Base-by-base conservation (phyloP, 2,113 vertebrate species). In the Alouatta palliata region DNA sequence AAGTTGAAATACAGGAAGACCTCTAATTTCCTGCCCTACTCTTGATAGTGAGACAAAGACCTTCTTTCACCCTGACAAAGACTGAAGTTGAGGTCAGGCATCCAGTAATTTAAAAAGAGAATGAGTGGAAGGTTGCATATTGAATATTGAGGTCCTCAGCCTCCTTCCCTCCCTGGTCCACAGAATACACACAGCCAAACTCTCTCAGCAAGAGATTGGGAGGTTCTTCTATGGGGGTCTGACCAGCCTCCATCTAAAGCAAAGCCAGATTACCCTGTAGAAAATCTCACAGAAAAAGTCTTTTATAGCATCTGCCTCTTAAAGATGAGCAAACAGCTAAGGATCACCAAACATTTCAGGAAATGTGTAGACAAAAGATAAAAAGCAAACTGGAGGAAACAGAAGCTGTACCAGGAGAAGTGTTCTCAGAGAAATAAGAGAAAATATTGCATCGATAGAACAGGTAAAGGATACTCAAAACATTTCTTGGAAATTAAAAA, bases 1-100 rank as follows among this genome's bases (percentile, higher is more conserved):
- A 76, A 25, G 32, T 10, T 16, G 32, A 40, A 79, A 58, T 47
- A 56, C 56, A 58, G 32, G 54, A 89, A 56, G 21, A 17, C 16
- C 5, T 4, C 35, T 11, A 9, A 5, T 40, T 14, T 35, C 71
- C 27, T 2, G 3, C 27, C 35, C 9, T 3, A 8, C 20, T 40
- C 71, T 73, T 75, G 32, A 5, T 11, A 3, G 8, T 11, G 70
- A 64, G 17, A 40, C 17, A 1, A 40, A 76, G 35, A 49, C 45
- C 8, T 12, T 43, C 45, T 40, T 56, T 3, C 23, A 14, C 66
- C 68, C 85, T 40, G 4, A 1, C 25, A 16, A 13, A 75, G 47
- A 23, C 47, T 5, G 2, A 27, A 5, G 8, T 16, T 35, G 20
- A 91, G 47, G 80, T n/a, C 66, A 61, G 32, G 58, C 3, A 2